Conservation (phyloP, 2,113 vertebrate genomes). For the Cebidichthys violaceus region DNA sequence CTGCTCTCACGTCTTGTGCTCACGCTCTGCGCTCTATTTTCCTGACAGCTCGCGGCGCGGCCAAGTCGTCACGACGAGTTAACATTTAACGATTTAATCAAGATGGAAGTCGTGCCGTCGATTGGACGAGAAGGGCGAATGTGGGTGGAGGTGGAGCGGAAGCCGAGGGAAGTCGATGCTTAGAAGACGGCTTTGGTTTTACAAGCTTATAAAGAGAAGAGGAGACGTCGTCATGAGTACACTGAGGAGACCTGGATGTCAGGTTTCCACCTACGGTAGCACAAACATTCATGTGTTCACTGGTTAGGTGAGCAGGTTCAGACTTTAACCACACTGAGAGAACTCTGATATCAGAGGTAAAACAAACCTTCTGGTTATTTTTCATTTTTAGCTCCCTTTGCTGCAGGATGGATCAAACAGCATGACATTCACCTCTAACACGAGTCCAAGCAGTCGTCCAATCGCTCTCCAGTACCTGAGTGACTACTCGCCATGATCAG, state of each 20-base stretch:
- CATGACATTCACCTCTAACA: not conserved
- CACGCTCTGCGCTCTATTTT: constrained; percentile 58
- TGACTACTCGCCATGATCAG: not conserved
- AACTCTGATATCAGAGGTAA: not conserved
- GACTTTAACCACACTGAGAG: not conserved
- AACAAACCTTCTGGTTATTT: not conserved
- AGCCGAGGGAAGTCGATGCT: not conserved
- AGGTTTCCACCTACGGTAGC: not conserved
- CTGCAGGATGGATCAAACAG: not conserved
- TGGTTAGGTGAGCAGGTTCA: not conserved
- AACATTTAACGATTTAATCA: constrained; percentile 60
- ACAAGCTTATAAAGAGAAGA: not conserved
- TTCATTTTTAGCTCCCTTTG: not conserved
- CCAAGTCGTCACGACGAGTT: constrained; percentile 51
- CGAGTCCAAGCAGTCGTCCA: constrained; percentile 16
- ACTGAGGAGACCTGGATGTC: not conserved
- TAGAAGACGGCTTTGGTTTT: not conserved
- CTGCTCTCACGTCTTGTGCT: constrained; percentile 61
- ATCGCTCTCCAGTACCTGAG: not conserved
- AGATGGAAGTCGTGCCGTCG: constrained; percentile 30
- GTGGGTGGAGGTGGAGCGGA: constrained; percentile 25
- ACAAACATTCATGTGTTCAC: not conserved
- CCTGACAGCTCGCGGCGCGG: constrained; percentile 48
- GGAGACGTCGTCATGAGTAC: not conserved
- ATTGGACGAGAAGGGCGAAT: constrained; percentile 22